These are phyloP conservation scores for Amaurobius ferox DNA, from an alignment of 2,888 invertebrate species.

Conservation along the genomic window DNA sequence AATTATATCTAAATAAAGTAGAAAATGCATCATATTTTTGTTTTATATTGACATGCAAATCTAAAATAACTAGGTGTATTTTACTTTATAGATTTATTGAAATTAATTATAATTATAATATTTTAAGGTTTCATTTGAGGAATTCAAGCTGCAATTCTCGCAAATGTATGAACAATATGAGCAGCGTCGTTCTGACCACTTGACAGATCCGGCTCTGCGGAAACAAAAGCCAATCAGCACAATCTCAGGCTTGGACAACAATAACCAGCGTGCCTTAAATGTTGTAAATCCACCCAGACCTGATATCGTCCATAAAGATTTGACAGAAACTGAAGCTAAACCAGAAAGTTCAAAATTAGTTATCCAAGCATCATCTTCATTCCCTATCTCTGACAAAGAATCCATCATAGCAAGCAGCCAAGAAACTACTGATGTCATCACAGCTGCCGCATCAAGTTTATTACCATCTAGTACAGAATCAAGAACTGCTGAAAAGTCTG, in stretches of 20 bases:
- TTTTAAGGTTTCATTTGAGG: constrained; percentile 95
- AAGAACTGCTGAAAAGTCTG: constrained; percentile 18
- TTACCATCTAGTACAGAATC: constrained; percentile 4
- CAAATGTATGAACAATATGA: constrained; percentile 92
- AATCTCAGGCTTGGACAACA: constrained; percentile 85
- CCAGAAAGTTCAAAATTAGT: constrained; percentile 37
- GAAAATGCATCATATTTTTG: no score
- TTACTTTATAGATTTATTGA: no score
- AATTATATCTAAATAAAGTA: no score
- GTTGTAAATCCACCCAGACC: constrained; percentile 64
- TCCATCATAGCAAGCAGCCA: constrained; percentile 10
- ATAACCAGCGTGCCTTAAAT: constrained; percentile 64
- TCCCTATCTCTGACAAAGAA: constrained; percentile 10
- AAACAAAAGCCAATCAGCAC: constrained; percentile 96
- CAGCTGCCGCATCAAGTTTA: background rate
- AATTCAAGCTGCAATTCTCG: constrained; percentile 97
- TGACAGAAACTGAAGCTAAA: constrained; percentile 27
- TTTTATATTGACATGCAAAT: no score
- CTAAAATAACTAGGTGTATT: no score
- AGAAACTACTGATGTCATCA: constrained; percentile 7
- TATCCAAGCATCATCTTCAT: constrained; percentile 30
- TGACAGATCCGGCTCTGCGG: constrained; percentile 94
- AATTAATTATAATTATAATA: background rate
- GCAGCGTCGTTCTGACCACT: constrained; percentile 93
- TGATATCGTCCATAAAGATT: constrained; percentile 62